Conservation (phyloP, 2,113 vertebrate genomes). For the Arvicanthis niloticus region DNA sequence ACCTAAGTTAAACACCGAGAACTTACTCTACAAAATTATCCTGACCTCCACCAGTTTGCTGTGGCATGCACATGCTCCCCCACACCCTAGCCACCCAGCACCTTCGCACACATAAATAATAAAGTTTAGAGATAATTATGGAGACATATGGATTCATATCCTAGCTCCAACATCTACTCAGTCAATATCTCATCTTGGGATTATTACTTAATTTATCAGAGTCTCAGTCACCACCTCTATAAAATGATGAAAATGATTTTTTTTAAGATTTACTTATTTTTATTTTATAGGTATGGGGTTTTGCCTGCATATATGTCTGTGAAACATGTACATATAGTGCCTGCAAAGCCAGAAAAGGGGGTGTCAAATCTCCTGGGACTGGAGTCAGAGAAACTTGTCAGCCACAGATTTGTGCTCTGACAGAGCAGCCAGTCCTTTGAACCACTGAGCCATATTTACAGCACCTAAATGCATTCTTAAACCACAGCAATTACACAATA, state of each 20-base stretch:
- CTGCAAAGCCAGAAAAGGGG: background rate
- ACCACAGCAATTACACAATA: background rate
- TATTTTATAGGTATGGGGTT: background rate
- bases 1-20: background rate
- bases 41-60: background rate
- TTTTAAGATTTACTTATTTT: background rate
- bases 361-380: background rate
- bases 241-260: slow-evolving; percentile 1
- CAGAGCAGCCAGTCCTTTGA: background rate
- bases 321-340: background rate
- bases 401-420: background rate
- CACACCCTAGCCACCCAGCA: background rate
- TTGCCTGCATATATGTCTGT: background rate
- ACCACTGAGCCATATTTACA: background rate
- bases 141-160: background rate
- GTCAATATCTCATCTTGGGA: background rate
- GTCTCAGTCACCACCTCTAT: slow-evolving; percentile 1
- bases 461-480: background rate
- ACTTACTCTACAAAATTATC: background rate
- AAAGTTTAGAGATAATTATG: background rate
- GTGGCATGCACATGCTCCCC: background rate
- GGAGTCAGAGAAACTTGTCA: background rate
- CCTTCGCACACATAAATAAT: background rate
- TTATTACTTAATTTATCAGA: slow-evolving; percentile 31
- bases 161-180: background rate